Conservation (phyloP, 2,888 invertebrate genomes). For the Cartodere bifasciata region DNA sequence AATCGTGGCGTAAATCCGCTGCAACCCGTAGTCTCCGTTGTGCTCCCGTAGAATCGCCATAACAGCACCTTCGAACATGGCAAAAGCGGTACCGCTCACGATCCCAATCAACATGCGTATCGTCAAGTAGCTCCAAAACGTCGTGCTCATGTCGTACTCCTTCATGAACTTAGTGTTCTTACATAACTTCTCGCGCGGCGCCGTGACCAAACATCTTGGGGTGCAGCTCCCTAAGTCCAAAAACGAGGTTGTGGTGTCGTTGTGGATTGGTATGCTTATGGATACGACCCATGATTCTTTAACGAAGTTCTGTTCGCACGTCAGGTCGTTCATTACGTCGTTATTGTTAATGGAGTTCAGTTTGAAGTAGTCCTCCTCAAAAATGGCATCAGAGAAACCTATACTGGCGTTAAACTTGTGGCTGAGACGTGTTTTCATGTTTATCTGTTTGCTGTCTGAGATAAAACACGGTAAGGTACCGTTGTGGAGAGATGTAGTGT, state of each 20-base stretch:
- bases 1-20: slow-evolving; percentile 61
- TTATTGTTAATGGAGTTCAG: background rate
- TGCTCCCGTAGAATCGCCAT: slow-evolving; percentile 63
- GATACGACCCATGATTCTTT: background rate
- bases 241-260: slow-evolving; percentile 12
- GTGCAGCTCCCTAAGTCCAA: slow-evolving; percentile 39
- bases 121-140: slow-evolving; percentile 60
- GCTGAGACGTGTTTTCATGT: no score
- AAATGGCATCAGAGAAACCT: background rate
- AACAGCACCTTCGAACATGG: slow-evolving; percentile 71
- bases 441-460: background rate
- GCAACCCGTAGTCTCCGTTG: slow-evolving; percentile 64
- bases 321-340: background rate
- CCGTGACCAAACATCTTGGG: slow-evolving; percentile 46
- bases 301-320: background rate
- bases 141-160: slow-evolving; percentile 50
- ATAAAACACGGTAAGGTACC: slow-evolving; percentile 1
- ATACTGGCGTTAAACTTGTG: background rate
- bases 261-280: background rate
- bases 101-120: slow-evolving; percentile 51
- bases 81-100: slow-evolving; percentile 61
- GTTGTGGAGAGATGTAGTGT: slow-evolving; percentile 5
- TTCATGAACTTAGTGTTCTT: slow-evolving; percentile 44
- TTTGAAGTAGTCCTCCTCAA: background rate
- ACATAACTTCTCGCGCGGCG: slow-evolving; percentile 45